A percentile compares a stretch with the other conserved stretches of the same genome.
phyloP scores from a whole-genome alignment of 2,888 invertebrate species.

The Rugalucina vietnamica region DNA sequence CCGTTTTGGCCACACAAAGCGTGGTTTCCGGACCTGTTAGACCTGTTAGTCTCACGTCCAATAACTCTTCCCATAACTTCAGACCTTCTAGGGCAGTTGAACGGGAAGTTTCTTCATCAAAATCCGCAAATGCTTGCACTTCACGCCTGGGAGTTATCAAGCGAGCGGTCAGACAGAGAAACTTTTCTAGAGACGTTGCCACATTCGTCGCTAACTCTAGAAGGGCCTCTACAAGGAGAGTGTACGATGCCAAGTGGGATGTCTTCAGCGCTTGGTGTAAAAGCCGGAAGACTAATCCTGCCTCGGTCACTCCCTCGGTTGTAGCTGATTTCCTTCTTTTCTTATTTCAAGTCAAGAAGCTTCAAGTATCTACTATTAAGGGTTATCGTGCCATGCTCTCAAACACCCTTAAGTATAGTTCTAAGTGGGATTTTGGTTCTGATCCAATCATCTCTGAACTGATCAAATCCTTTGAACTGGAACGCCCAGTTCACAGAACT shows the following conservation, averaged over 20 bases:
- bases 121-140: not conserved
- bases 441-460: not conserved
- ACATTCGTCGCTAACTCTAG: not conserved
- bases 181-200: not conserved
- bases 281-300: not conserved
- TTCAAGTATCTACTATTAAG: not conserved
- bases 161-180: not conserved
- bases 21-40: not conserved
- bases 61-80: not conserved
- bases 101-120: not conserved
- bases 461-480: not conserved
- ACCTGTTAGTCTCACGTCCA: not conserved
- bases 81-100: not conserved
- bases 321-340: not conserved
- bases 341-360: not conserved
- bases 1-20: not conserved
- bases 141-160: not conserved
- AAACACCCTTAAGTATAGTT: not conserved
- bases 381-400: not conserved
- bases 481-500: not conserved
- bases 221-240: not conserved
- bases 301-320: not conserved
- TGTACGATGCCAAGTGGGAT: not conserved
- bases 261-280: not conserved
- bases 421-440: not conserved